Evolutionary conservation across 2,797 vertebrate species (phyloP), one percentile per base, ranked within the genome.

Genomic region (Microchirus variegatus): DNA sequence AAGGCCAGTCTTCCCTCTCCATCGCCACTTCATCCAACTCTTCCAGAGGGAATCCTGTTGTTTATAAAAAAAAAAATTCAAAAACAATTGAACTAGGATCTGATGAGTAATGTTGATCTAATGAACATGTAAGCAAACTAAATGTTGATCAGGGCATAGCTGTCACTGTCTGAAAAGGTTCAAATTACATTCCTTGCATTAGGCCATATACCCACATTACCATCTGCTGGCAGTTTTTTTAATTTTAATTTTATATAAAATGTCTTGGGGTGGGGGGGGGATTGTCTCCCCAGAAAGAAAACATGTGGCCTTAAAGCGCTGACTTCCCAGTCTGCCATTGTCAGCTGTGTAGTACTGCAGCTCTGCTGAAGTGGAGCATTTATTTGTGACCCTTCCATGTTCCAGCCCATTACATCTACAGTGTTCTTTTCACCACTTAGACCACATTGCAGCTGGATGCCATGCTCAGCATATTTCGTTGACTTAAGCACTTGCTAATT

Each of bases 401-500:
- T 92, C 84, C 85, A 77, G 83, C 84, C 83, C 89, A 92, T 92
- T 93, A 90, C 87, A 70, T 88, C 72, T 64, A 64, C 78, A 61
- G 74, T 89, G 73, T 87, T 83, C 59, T 85, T 86, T 82, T 78
- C 57, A 80, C 55, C 67, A 71, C 81, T 84, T 79, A 69, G 62
- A 87, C 74, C 75, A 83, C 84, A 59, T 18, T 75, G 70, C 83
- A 91, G 88, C 83, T 90, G 85, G 68, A 81, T 76, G 54, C 80
- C 62, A 75, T 78, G 77, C 82, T 74, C 15, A 41, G 77, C 83
- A 78, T 83, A 78, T 89, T 84, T 78, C 66, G 71, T 76, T 59
- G 53, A 62, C 61, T 73, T 59, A 70, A 60, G 67, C 48, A 72
- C 71, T 82, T 79, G 77, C 82, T 88, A 76, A 86, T 85, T 78